Base-by-base conservation (phyloP, 2,113 vertebrate species). In the Leptobrachium ailaonicum region DNA sequence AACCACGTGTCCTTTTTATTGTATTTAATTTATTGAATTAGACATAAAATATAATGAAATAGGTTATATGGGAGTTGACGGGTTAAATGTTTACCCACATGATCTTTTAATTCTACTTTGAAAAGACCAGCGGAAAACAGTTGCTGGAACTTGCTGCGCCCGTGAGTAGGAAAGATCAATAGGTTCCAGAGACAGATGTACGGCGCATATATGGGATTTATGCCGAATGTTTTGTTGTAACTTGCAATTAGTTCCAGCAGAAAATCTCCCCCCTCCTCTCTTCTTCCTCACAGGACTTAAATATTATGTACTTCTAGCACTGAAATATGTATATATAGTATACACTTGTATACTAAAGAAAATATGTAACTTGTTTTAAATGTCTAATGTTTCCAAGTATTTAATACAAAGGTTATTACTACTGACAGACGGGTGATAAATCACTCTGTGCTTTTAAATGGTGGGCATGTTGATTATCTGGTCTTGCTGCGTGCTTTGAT, bases 401-500 rank as follows among this genome's bases (percentile, higher is more conserved):
- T 85, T 87, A 54, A 83, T 83, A 83, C 82, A 66, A 85, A 85
- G 84, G 88, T 87, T 76, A 85, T 84, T 86, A 83, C 40, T 82
- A 69, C 67, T 85, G 88, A 89, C 87, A 87, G 88, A 69, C 14
- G 6, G 32, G 73, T 84, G 87, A 88, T 87, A 84, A 86, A 88
- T 88, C 88, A 84, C 86, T 68, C 70, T 70, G 82, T 76, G 80
- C 84, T 85, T 83, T 84, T 53, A 75, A 77, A 89, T 85, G 87
- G 83, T 83, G 87, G 83, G 64, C 83, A 80, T n/a, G 82, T 90
- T 90, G 92, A 93, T 90, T 94, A 90, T 83, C 88, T 87, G 89
- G 89, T 85, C 87, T 85, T 88, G 88, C 84, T 86, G 88, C 86
- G 68, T 45, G 75, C 95, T 96, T 96, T 96, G 94, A 96, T 96